Evolutionary conservation across 2,888 invertebrate species (phyloP).

Genomic region (Sminthurinus aureus): DNA sequence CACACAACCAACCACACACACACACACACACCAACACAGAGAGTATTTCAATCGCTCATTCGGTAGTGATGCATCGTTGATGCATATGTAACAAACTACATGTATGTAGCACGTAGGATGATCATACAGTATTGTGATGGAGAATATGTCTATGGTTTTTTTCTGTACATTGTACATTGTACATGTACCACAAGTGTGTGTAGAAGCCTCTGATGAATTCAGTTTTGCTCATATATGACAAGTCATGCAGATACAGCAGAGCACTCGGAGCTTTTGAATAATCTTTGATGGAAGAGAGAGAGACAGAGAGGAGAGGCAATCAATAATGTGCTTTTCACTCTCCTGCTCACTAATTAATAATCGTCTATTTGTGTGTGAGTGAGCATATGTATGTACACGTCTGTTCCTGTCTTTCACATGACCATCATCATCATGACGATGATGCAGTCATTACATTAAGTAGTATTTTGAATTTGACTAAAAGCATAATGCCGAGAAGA

Average conservation of each 20-base stretch:
- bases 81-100: neutral
- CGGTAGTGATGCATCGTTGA: too few species aligned
- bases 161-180: neutral
- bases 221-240: neutral
- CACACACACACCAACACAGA: neutral
- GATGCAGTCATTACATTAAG: slow-evolving; percentile 18
- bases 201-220: neutral
- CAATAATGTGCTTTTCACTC: slow-evolving; percentile 23
- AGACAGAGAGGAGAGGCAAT: neutral
- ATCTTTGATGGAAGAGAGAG: slow-evolving; percentile 14
- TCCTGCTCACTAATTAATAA: slow-evolving; percentile 34
- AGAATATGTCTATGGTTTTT: too few species aligned
- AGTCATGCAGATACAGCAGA: neutral
- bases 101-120: too few species aligned
- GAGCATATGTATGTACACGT: neutral
- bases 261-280: neutral
- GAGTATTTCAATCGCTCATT: too few species aligned
- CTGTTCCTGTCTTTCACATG: neutral
- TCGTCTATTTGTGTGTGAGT: neutral
- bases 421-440: neutral
- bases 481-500: neutral
- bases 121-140: too few species aligned
- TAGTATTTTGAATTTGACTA: slow-evolving; percentile 6
- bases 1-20: neutral
- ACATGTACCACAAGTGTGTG: neutral